Evolutionary conservation across 2,113 vertebrate genomes (phyloP).

Genomic region (Entelurus aequoreus): DNA sequence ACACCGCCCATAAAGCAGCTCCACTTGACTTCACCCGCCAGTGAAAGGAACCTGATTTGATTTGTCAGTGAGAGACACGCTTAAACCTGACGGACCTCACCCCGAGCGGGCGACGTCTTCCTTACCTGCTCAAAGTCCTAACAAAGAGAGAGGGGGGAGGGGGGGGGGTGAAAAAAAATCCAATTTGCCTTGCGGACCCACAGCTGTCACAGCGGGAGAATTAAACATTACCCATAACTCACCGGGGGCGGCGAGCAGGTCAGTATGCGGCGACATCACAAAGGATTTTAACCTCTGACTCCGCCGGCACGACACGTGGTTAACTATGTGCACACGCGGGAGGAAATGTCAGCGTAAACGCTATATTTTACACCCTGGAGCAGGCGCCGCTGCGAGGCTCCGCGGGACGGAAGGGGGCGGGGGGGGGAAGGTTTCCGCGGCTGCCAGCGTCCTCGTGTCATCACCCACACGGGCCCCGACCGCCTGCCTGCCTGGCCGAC

Average conservation of each 20-base stretch:
- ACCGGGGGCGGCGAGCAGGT: slow-evolving; percentile 57
- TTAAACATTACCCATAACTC: slow-evolving; percentile 72
- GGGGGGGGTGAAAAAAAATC: slow-evolving; percentile 33
- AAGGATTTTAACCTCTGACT: slow-evolving; percentile 70
- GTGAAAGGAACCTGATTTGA: slow-evolving; percentile 53
- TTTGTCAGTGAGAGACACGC: slow-evolving; percentile 50
- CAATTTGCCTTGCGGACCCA: slow-evolving; percentile 65
- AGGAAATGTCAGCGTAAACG: slow-evolving; percentile 48
- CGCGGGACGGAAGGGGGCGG: background rate
- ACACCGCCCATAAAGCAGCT: slow-evolving; percentile 30
- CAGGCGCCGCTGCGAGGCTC: slow-evolving; percentile 42
- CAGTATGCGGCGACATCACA: slow-evolving; percentile 61
- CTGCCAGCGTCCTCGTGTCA: slow-evolving; percentile 53
- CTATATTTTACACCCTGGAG: slow-evolving; percentile 53
- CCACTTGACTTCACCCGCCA: slow-evolving; percentile 31
- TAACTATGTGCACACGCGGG: slow-evolving; percentile 36
- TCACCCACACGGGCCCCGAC: slow-evolving; percentile 46
- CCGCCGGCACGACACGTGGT: slow-evolving; percentile 42
- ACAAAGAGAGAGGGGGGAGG: slow-evolving; percentile 29
- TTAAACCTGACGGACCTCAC: slow-evolving; percentile 42
- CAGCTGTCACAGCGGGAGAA: slow-evolving; percentile 65
- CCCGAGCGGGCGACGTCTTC: slow-evolving; percentile 29
- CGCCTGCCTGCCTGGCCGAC: slow-evolving; percentile 61
- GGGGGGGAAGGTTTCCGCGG: slow-evolving; percentile 30
- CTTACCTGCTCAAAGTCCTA: slow-evolving; percentile 45